phyloP scores from a whole-genome alignment of 2,113 vertebrate genomes.

The Gambusia holbrooki region DNA sequence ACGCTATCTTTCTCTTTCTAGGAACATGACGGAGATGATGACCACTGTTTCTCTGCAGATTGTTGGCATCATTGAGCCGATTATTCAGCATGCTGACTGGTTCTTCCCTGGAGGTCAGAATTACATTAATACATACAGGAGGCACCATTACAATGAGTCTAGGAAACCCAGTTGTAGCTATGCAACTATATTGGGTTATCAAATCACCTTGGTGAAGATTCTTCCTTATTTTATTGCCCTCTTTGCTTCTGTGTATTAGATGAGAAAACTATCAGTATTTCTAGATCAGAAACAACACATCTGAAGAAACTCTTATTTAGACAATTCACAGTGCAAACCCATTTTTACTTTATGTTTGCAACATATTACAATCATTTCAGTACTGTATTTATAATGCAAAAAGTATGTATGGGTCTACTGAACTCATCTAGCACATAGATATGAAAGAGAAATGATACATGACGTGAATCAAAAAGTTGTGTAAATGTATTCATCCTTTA shows the following conservation, averaged over 20 bases:
- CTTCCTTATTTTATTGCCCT: background rate
- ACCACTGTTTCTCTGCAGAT: conserved; percentile 98
- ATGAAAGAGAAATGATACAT: no score
- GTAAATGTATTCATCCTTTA: no score
- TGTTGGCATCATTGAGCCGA: conserved; percentile 94
- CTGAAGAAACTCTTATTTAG: background rate
- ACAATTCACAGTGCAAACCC: background rate
- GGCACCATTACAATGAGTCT: conserved; percentile 16
- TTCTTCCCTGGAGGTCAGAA: conserved; percentile 96
- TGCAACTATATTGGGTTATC: background rate
- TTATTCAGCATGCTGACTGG: conserved; percentile 97
- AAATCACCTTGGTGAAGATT: background rate
- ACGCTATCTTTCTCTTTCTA: conserved; percentile 57
- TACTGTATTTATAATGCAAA: background rate
- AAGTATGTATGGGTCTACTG: no score
- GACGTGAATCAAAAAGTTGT: no score
- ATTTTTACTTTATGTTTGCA: background rate
- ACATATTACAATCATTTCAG: background rate
- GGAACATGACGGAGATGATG: conserved; percentile 99
- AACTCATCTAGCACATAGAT: no score
- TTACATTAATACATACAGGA: conserved; percentile 25
- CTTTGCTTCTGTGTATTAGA: background rate
- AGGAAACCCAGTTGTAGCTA: background rate
- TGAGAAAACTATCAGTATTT: background rate
- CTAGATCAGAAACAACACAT: background rate